Percentiles rank a stretch among this genome's conserved stretches.
These are phyloP conservation scores for Hemaris fuciformis DNA, from an alignment of 2,888 invertebrate genomes.

Conservation along the genomic window DNA sequence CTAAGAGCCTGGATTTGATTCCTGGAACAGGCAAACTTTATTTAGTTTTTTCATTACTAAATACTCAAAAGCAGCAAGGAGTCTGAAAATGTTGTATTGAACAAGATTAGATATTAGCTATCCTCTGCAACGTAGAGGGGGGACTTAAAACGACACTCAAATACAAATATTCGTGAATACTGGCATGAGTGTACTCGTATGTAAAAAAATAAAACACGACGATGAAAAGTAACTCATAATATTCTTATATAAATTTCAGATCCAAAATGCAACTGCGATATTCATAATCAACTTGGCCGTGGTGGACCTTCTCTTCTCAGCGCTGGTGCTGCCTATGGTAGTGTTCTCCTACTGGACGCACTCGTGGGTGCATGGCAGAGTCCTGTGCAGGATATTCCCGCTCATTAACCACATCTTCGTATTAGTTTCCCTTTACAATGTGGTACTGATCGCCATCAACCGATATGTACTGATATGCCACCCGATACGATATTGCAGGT, in stretches of 20 bases:
- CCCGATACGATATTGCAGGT: conserved; percentile 21
- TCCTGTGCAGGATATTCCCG: conserved; percentile 18
- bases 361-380: conserved; percentile 19
- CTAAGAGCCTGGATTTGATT: too few species aligned
- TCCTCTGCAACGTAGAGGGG: too few species aligned
- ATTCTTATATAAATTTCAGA: conserved; percentile 16
- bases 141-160: too few species aligned
- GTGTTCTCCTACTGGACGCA: conserved; percentile 12
- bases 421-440: conserved; percentile 13
- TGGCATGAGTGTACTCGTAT: too few species aligned
- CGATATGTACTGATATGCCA: conserved; percentile 24
- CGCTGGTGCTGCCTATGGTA: conserved; percentile 16
- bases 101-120: too few species aligned
- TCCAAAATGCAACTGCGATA: conserved; percentile 24
- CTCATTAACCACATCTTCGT: conserved; percentile 13
- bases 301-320: conserved; percentile 19
- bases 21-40: too few species aligned
- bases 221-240: background rate
- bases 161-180: too few species aligned
- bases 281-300: conserved; percentile 24
- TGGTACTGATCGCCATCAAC: conserved; percentile 23
- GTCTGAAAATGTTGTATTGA: too few species aligned
- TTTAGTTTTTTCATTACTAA: too few species aligned
- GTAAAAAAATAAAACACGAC: too few species aligned
- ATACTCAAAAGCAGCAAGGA: too few species aligned